Percentiles rank a stretch among this genome's conserved stretches.
phyloP scores from a whole-genome alignment of 2,888 invertebrate genomes.

The Limnephilus rhombicus region DNA sequence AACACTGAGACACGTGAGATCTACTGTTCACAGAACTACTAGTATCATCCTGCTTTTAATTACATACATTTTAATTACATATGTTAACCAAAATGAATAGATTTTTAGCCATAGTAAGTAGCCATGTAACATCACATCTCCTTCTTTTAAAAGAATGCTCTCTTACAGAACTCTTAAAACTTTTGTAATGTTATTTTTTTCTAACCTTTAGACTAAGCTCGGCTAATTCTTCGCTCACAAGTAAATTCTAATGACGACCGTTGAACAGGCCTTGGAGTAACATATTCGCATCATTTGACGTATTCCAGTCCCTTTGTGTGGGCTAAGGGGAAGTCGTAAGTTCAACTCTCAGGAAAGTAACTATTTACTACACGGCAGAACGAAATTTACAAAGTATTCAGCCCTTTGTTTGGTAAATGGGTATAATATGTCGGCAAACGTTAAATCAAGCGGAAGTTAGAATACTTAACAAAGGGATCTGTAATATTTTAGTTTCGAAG shows the following conservation, averaged over 20 bases:
- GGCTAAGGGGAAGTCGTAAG: constrained; percentile 4
- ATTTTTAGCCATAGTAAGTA: background rate
- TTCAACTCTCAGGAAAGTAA: constrained; percentile 12
- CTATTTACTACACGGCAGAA: background rate
- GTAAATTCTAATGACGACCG: constrained; percentile 35
- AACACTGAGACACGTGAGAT: too few species aligned
- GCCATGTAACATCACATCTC: background rate
- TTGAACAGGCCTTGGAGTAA: constrained; percentile 9
- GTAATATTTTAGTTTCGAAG: background rate
- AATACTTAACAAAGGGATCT: background rate
- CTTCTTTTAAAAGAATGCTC: background rate
- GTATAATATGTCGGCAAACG: background rate
- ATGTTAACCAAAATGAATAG: background rate
- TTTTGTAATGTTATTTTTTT: background rate
- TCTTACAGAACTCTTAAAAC: background rate
- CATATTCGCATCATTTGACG: constrained; percentile 40
- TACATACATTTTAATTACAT: too few species aligned
- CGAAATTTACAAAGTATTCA: background rate
- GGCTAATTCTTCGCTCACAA: background rate
- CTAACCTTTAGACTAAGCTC: background rate
- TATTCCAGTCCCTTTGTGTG: constrained; percentile 28
- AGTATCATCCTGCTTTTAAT: background rate
- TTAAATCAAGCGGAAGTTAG: background rate
- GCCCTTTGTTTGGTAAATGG: constrained; percentile 3
- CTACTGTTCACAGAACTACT: too few species aligned